Evolutionary conservation across 2,888 invertebrate species (phyloP), one percentile per base, ranked within the genome.

Genomic region (Harpalus rufipes): DNA sequence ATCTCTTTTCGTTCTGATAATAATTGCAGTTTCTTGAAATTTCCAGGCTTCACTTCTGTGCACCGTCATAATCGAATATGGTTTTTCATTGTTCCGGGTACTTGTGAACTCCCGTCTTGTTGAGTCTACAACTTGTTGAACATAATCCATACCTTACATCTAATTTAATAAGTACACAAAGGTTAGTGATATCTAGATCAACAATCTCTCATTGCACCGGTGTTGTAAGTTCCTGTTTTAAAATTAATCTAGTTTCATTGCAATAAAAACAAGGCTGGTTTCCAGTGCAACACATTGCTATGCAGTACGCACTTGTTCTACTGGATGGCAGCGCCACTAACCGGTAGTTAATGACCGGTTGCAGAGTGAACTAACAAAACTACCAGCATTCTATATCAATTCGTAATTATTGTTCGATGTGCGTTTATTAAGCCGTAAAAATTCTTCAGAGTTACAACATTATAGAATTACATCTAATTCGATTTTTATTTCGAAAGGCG

Each of bases 221-320:
- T 79, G 79, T 61, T 61, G 56, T 61, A 79, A 79, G 79, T 79
- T 79, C 79, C 79, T 79, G 79, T 79, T 41, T 79, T 79, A 61
- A 79, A 79, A 79, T 79, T 79, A 79, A 79, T 79, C 58, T 79
- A 59, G 59, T 79, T 39, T 58, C 59, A 32, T 79, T 79, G 79
- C 79, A 79, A 58, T 79, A 79, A 79, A 79, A 79, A 79, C 79
- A 79, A 79, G 59, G 10, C 44, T 44, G 0, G 72, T 74, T 74
- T 44, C 72, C 72, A 74, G 68, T 74, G 72, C 44, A 68, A 39
- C 68, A 68, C 68, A 74, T 74, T 74, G 72, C 72, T 74, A 74
- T 74, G 72, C 72, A 74, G 59, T 59, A 74, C 72, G 72, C 72
- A 74, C 72, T 74, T 74, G 72, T 74, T 44, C 16, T 32, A 6